These are phyloP conservation scores for Apeira syringaria DNA, from an alignment of 2,888 invertebrate species.

Conservation along the genomic window DNA sequence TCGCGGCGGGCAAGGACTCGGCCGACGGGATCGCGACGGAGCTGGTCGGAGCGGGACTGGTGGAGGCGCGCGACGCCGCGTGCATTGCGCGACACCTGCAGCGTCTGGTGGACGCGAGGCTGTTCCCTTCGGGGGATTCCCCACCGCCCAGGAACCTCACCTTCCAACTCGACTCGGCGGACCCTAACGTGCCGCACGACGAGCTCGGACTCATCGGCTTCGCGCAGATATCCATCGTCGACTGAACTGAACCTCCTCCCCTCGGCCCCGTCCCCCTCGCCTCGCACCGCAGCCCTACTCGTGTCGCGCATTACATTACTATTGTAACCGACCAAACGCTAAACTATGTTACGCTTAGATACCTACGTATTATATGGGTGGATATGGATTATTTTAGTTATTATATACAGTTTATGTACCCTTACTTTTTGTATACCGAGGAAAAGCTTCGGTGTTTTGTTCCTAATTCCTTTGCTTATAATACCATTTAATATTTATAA, in stretches of 20 bases:
- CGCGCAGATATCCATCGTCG: slow-evolving; percentile 98
- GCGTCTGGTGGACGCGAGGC: slow-evolving; percentile 89
- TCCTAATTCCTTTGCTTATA: slow-evolving; percentile 4
- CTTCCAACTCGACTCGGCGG: slow-evolving; percentile 90
- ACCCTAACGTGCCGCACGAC: slow-evolving; percentile 90
- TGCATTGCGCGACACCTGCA: slow-evolving; percentile 97
- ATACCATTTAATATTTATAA: too few species aligned
- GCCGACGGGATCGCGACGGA: slow-evolving; percentile 98
- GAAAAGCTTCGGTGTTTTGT: slow-evolving; percentile 6
- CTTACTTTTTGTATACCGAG: slow-evolving; percentile 37
- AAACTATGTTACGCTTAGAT: slow-evolving; percentile 49
- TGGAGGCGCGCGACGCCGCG: slow-evolving; percentile 94
- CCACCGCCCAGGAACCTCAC: slow-evolving; percentile 88
- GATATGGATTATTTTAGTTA: slow-evolving; percentile 60
- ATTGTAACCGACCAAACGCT: slow-evolving; percentile 15
- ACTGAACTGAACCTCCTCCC: slow-evolving; percentile 77
- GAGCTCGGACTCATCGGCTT: slow-evolving; percentile 98
- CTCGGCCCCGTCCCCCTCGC: slow-evolving; percentile 1
- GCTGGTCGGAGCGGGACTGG: slow-evolving; percentile 97
- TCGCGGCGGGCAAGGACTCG: slow-evolving; percentile 95
- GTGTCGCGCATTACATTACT: slow-evolving; percentile 4
- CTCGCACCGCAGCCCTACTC: too few species aligned
- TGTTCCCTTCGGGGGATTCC: slow-evolving; percentile 75
- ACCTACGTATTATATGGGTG: slow-evolving; percentile 66
- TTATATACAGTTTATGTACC: slow-evolving; percentile 42